Percentiles rank a stretch among this genome's conserved stretches.
Evolutionary conservation across 2,113 vertebrate genomes (phyloP).

Genomic region (Indicator maculatus): DNA sequence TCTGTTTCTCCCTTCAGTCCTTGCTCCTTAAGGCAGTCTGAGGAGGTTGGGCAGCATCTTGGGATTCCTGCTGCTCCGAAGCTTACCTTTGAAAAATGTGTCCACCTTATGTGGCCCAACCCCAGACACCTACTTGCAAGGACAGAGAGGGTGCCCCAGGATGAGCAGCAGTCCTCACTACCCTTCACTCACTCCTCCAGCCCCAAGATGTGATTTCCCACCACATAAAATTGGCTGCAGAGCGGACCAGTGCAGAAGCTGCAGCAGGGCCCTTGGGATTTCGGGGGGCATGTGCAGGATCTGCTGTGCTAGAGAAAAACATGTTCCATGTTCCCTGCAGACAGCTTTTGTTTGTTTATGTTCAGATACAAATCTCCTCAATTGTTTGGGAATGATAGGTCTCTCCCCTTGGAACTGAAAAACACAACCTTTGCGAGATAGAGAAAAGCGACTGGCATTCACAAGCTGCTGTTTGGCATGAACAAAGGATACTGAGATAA

Average conservation of each 20-base stretch:
- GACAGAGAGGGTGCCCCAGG: background rate
- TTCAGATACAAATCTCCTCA: conserved; percentile 39
- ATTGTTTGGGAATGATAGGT: conserved; percentile 30
- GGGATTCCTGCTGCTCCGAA: fast-evolving
- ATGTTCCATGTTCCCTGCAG: background rate
- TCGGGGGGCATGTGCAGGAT: background rate
- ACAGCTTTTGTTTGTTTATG: conserved; percentile 40
- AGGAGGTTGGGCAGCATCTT: background rate
- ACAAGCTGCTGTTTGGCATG: background rate
- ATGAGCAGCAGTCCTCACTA: background rate
- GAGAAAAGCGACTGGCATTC: background rate
- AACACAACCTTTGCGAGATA: background rate
- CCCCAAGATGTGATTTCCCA: background rate
- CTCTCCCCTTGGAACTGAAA: conserved; percentile 28
- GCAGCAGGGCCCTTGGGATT: background rate
- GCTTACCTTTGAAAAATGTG: background rate
- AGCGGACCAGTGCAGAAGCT: background rate
- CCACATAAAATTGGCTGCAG: background rate
- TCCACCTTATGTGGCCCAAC: background rate
- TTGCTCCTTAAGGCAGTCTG: background rate
- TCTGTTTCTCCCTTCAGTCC: background rate
- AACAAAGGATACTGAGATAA: conserved; percentile 42
- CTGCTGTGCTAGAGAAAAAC: conserved; percentile 16
- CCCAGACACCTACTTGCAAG: background rate
- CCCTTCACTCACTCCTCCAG: fast-evolving